Percentiles rank a stretch among this genome's conserved stretches.
These are phyloP conservation scores for Pemphigus obesinymphae DNA, from an alignment of 1,140 invertebrate genomes.

Conservation along the genomic window DNA sequence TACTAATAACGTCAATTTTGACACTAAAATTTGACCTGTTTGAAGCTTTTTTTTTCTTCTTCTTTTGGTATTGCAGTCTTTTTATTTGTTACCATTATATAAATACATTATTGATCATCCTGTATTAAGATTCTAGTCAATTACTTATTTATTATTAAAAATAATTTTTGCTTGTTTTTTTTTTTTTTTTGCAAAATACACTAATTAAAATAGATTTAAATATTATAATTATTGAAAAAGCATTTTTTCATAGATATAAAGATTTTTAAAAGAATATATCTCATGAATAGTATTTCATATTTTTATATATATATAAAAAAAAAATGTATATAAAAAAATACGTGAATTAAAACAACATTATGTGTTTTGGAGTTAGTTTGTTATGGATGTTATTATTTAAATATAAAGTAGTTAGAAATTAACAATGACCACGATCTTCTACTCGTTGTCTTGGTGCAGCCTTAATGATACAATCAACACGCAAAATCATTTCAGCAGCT, in stretches of 20 bases:
- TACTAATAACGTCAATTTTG: background rate
- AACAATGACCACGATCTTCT: conserved; percentile 82
- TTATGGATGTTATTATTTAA: conserved; percentile 5
- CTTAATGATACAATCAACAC: conserved; percentile 96
- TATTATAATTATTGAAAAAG: conserved; percentile 29
- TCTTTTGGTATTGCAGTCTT: no score
- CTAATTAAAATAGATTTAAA: conserved; percentile 11
- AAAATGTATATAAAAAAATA: conserved; percentile 37
- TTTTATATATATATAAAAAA: conserved; percentile 30
- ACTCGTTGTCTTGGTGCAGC: conserved; percentile 86
- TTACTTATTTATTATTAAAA: conserved; percentile 28
- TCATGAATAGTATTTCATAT: conserved; percentile 30
- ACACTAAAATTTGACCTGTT: conserved; percentile 9
- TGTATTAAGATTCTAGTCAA: conserved; percentile 26
- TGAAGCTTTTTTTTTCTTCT: conserved; percentile 26
- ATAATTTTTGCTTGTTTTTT: background rate
- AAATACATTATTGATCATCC: background rate
- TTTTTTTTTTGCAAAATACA: conserved; percentile 22
- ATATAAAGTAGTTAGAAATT: conserved; percentile 49
- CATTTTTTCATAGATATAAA: background rate
- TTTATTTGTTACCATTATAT: conserved; percentile 27
- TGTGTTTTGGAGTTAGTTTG: conserved; percentile 38
- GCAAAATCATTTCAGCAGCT: conserved; percentile 97
- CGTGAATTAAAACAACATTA: conserved; percentile 32
- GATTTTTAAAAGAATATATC: background rate